Evolutionary conservation across 2,888 invertebrate species (phyloP).

Genomic region (Thelaira solivaga): DNA sequence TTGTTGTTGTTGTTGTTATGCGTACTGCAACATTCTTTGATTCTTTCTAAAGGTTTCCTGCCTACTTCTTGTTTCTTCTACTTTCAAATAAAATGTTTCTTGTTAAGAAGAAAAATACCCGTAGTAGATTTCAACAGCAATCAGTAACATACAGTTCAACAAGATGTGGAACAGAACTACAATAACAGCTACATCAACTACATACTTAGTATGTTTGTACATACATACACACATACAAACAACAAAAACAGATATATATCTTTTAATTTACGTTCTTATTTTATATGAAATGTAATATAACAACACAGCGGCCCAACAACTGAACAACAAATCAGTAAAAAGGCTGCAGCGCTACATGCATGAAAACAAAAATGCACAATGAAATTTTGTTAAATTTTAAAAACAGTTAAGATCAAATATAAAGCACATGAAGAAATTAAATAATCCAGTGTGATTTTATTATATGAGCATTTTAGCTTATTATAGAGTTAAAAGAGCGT

Average conservation of each 20-base stretch:
- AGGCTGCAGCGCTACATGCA: background rate
- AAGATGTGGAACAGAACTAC: conserved; percentile 37
- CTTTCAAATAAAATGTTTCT: conserved; percentile 31
- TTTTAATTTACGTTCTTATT: conserved; percentile 36
- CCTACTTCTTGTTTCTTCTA: background rate
- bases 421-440: too few relatives aligned
- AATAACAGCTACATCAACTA: background rate
- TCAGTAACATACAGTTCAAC: conserved; percentile 37
- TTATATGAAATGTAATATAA: conserved; percentile 34
- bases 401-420: background rate
- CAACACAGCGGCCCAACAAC: background rate
- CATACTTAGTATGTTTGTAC: too few relatives aligned
- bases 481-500: background rate
- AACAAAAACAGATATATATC: conserved; percentile 2
- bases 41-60: conserved; percentile 10
- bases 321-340: background rate
- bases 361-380: background rate
- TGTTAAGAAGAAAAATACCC: conserved; percentile 22
- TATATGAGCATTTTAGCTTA: background rate
- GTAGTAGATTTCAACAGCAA: conserved; percentile 48
- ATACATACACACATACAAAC: background rate
- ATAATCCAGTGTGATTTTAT: too few relatives aligned
- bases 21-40: conserved; percentile 27
- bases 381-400: background rate
- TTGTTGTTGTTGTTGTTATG: background rate